Percentiles rank a stretch among this genome's conserved stretches.
phyloP scores from a whole-genome alignment of 2,797 vertebrate species.

The Strix occidentalis region DNA sequence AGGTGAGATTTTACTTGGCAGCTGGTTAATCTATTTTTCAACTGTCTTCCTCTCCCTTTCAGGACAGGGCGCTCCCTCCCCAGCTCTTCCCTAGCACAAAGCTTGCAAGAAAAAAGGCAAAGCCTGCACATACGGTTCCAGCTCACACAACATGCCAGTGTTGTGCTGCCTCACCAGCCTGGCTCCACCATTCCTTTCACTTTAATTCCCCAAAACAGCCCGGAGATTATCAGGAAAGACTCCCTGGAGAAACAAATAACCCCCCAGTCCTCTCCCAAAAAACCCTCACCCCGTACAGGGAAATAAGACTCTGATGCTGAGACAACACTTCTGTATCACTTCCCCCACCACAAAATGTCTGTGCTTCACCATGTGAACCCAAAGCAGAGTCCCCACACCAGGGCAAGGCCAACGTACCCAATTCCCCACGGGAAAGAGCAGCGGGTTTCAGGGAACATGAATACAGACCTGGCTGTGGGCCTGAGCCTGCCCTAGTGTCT shows the following conservation, averaged over 20 bases:
- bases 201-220: background rate
- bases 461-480: constrained; percentile 86
- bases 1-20: background rate
- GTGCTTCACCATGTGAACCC: background rate
- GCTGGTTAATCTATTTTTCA: background rate
- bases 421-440: background rate
- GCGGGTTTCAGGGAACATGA: background rate
- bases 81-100: background rate
- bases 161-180: background rate
- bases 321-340: background rate
- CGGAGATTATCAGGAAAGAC: background rate
- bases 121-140: accelerated
- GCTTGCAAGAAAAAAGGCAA: background rate
- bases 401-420: background rate
- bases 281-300: background rate
- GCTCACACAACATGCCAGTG: accelerated
- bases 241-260: background rate
- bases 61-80: background rate
- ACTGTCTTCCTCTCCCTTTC: background rate
- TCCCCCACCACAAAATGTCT: background rate
- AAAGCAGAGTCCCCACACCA: background rate
- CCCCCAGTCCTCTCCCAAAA: background rate
- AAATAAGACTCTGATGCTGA: background rate
- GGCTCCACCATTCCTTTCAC: background rate
- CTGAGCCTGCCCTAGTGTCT: constrained; percentile 91